Conservation (phyloP, 2,797 vertebrate genomes). For the Oryzias dopingdopingensis region DNA sequence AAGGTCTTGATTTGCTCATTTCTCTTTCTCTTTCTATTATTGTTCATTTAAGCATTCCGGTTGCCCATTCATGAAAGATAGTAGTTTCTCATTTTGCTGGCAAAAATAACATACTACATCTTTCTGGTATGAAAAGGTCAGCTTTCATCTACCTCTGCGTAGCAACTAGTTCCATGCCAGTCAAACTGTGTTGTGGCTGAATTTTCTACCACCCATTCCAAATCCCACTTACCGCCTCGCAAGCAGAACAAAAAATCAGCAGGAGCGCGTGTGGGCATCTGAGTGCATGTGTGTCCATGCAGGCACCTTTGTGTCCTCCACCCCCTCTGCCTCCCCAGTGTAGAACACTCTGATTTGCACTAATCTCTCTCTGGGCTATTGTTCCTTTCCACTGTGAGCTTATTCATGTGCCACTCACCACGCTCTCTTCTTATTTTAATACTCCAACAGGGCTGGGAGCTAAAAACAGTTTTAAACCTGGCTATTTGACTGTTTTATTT, state of each 20-base stretch:
- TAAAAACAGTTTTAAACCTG: constrained; percentile 55
- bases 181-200: constrained; percentile 29
- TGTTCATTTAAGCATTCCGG: constrained; percentile 32
- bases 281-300: constrained; percentile 34
- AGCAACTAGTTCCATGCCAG: constrained; percentile 28
- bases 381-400: constrained; percentile 64
- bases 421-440: constrained; percentile 69
- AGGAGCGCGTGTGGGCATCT: constrained; percentile 41
- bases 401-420: constrained; percentile 74
- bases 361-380: constrained; percentile 73
- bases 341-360: constrained; percentile 65
- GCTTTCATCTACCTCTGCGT: constrained; percentile 17
- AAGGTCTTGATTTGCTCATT: constrained; percentile 37
- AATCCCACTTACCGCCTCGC: constrained; percentile 31
- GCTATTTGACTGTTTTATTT: constrained; percentile 46
- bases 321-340: constrained; percentile 45
- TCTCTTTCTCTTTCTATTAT: constrained; percentile 24
- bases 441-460: constrained; percentile 54
- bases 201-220: constrained; percentile 33
- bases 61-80: constrained; percentile 12
- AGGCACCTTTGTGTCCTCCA: constrained; percentile 56
- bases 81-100: neutral
- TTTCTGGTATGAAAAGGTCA: constrained; percentile 3
- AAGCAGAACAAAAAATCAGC: constrained; percentile 20
- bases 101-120: neutral